Conservation (phyloP, 2,888 invertebrate genomes). For the Megamerina dolium region DNA sequence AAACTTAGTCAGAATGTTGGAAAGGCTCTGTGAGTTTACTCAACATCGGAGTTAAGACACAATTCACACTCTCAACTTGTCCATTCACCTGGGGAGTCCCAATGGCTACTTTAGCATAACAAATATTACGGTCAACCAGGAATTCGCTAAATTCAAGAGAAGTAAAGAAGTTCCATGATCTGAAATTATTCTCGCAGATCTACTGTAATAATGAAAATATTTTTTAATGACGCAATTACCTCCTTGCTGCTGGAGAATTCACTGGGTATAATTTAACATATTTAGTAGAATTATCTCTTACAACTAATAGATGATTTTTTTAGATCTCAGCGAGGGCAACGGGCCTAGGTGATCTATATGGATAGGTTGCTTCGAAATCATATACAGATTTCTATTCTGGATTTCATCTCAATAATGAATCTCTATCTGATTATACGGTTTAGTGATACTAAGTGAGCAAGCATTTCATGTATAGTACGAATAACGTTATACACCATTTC, state of each 20-base stretch:
- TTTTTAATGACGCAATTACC: not conserved
- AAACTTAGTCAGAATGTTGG: too few relatives aligned
- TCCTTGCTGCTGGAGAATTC: slow-evolving; percentile 1
- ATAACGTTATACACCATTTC: slow-evolving; percentile 9
- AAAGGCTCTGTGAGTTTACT: too few relatives aligned
- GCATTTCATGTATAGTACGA: not conserved
- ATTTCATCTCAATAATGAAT: too few relatives aligned
- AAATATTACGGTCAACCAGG: not conserved
- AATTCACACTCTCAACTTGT: not conserved
- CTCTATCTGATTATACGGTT: too few relatives aligned
- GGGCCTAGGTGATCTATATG: slow-evolving; percentile 15
- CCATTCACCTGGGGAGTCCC: slow-evolving; percentile 1
- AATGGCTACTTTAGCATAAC: not conserved
- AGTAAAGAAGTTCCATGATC: slow-evolving; percentile 4
- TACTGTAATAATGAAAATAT: slow-evolving; percentile 4
- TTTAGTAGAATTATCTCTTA: slow-evolving; percentile 13
- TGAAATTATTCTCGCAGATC: not conserved
- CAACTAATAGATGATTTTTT: slow-evolving; percentile 10
- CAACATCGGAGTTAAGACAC: not conserved
- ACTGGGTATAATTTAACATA: slow-evolving; percentile 5
- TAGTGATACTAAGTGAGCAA: too few relatives aligned
- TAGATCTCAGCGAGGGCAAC: too few relatives aligned
- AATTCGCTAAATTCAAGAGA: slow-evolving; percentile 3
- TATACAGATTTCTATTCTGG: too few relatives aligned
- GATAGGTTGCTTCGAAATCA: slow-evolving; percentile 12